Evolutionary conservation across 2,797 vertebrate species (phyloP), one percentile per base, ranked within the genome.

Genomic region (Linurgus olivaceus): DNA sequence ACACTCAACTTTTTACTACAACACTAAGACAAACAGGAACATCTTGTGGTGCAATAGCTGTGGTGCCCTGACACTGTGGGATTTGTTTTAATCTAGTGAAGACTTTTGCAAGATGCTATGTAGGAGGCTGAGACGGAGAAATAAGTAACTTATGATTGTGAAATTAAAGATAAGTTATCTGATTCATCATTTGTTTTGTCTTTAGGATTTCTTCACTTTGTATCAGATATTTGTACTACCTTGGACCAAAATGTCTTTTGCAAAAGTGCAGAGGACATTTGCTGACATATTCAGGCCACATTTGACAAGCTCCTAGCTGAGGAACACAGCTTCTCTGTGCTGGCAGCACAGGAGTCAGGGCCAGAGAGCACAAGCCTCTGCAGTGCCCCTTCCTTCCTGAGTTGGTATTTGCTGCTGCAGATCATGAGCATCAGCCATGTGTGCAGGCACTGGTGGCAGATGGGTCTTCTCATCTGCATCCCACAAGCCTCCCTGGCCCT

Each of bases 91-190:
- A 92, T 77, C 76, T 86, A 14, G 44, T 24, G 23, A 93, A 90
- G 70, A 28, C 90, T 96, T 86, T 97, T 96, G 95, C 95, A 96
- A 96, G 93, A 86, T 94, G 59, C 40, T 66, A 45, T 78, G 91
- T 88, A 96, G 87, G 93, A 96, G 94, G 95, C 3, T 93, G 58
- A 80, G 70, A 78, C 78, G 91, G 79, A 92, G 75, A 62, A 96
- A 86, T 88, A 87, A 93, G 87, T 94, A 88, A 96, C 76, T 86
- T 52, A 65, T 0, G 45, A 65, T 92, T 96, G 95, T 88, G 94
- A 79, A 96, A 97, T 86, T 86, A 79, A 93, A 84, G 91, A 67
- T 88, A 90, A 96, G 58, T 73, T 59, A 68, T 68, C 78, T 93
- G 95, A 96, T 81, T 90, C 79, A 72, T 77, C 37, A 35, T 71